These are phyloP conservation scores for Hylyphantes graminicola DNA, from an alignment of 1,140 invertebrate species.

Conservation along the genomic window DNA sequence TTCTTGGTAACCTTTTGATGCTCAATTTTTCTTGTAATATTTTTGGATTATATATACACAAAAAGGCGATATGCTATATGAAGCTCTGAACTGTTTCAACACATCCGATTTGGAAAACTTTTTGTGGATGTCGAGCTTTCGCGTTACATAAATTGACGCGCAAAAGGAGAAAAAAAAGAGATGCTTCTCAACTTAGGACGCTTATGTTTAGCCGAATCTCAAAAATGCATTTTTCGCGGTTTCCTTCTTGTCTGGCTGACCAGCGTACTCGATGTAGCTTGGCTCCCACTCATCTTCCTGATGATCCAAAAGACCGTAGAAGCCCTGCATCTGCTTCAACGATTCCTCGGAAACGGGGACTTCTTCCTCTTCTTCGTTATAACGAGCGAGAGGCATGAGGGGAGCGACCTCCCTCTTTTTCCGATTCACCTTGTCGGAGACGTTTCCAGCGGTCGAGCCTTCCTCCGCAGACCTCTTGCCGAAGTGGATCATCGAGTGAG, in stretches of 20 bases:
- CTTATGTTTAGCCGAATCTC: constrained; percentile 42
- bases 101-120: not conserved
- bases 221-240: constrained; percentile 44
- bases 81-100: constrained; percentile 26
- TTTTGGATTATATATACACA: constrained; percentile 27
- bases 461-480: constrained; percentile 39
- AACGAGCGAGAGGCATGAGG: not conserved
- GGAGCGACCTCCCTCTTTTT: constrained; percentile 10
- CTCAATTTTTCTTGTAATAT: not conserved
- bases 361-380: constrained; percentile 20
- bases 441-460: not conserved
- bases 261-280: not conserved
- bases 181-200: not conserved
- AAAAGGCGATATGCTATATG: constrained; percentile 33
- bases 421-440: not conserved
- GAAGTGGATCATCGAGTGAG: constrained; percentile 53
- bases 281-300: constrained; percentile 12
- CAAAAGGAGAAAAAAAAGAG: not conserved
- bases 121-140: not conserved
- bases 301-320: not conserved
- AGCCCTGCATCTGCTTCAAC: no score
- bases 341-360: not conserved
- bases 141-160: not conserved
- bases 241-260: constrained; percentile 27
- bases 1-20: not conserved